Evolutionary conservation across 2,113 vertebrate species (phyloP), one percentile per base, ranked within the genome.

Genomic region (Ascaphus truei): DNA sequence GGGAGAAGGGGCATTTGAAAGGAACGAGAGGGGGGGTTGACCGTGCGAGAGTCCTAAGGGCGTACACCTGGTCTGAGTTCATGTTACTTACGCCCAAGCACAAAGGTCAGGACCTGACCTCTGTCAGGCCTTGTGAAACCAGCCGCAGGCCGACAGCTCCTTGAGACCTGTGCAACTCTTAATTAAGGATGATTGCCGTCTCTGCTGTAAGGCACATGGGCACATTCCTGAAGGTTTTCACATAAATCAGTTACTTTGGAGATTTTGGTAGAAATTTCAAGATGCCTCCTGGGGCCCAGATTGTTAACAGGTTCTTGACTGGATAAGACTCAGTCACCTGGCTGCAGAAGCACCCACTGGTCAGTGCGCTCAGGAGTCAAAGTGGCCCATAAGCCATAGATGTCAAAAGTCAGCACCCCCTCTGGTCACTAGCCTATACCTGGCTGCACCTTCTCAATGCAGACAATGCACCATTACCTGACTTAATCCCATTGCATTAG

Each of bases 101-200:
- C 71, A 63, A 53, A 60, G 65, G 58, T 51, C 57, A 41, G n/a
- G 73, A 56, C 59, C 45, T 29, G 22, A 63, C 41, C 73, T 50
- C 72, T 68, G 56, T 71, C 67, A 61, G 56, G 33, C 67, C 57
- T 61, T 71, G 67, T 71, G 67, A 71, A 71, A 71, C 67, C 56
- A 52, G 67, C 67, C 67, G 43, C 45, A 52, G 67, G 67, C 67
- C 57, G 31, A 61, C 67, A 71, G n/a, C 22, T 33, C 22, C 53
- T 50, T 50, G 22, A 62, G 51, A 33, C 60, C 61, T 71, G 29
- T 47, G 39, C 50, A 59, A 30, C 53, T 65, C 61, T 51, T 71
- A 71, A 71, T 71, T 65, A 74, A 51, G 57, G 55, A 52, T 43
- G 55, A 74, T 74, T 74, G 50, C 27, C n/a, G 34, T 25, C 60